Evolutionary conservation across 2,113 vertebrate species (phyloP).

Genomic region (Embiotoca jacksoni): DNA sequence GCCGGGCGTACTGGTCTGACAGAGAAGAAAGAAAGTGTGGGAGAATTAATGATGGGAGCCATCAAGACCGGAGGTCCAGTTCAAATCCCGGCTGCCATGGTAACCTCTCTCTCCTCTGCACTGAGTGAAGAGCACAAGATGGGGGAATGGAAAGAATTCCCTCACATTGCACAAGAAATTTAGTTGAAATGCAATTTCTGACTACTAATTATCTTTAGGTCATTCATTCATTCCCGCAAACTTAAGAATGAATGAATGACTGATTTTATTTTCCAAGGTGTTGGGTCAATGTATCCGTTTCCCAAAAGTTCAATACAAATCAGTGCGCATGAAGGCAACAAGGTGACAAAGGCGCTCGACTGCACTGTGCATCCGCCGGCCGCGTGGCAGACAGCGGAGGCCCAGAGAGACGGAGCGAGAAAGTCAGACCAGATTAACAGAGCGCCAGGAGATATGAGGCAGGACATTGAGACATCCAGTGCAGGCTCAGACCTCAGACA

Average conservation of each 20-base stretch:
- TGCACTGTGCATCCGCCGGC: not conserved
- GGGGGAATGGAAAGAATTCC: constrained; percentile 1
- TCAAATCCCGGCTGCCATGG: constrained; percentile 60
- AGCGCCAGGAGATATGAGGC: constrained; percentile 67
- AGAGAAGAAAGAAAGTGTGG: constrained; percentile 16
- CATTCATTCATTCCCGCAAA: not conserved
- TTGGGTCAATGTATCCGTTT: constrained; percentile 3
- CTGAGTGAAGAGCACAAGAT: constrained; percentile 28
- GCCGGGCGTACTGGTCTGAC: constrained; percentile 27
- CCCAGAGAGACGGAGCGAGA: constrained; percentile 48
- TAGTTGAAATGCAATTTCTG: constrained; percentile 5
- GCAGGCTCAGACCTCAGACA: constrained; percentile 63
- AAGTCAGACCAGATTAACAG: constrained; percentile 70
- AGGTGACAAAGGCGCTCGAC: constrained; percentile 3
- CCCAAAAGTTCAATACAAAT: constrained; percentile 3
- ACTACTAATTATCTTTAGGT: not conserved
- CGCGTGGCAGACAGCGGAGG: constrained; percentile 41
- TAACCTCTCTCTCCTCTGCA: constrained; percentile 46
- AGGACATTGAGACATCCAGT: constrained; percentile 71
- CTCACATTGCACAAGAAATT: not conserved
- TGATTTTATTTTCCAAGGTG: not conserved
- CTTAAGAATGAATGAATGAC: too few relatives aligned
- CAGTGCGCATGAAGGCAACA: constrained; percentile 9
- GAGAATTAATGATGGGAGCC: constrained; percentile 32
- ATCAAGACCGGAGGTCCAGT: constrained; percentile 29